A percentile compares a stretch with the other conserved stretches of the same genome.
Evolutionary conservation across 92 coral and sea anemone genomes (phyloP).

Genomic region (Scolanthus callimorphus): DNA sequence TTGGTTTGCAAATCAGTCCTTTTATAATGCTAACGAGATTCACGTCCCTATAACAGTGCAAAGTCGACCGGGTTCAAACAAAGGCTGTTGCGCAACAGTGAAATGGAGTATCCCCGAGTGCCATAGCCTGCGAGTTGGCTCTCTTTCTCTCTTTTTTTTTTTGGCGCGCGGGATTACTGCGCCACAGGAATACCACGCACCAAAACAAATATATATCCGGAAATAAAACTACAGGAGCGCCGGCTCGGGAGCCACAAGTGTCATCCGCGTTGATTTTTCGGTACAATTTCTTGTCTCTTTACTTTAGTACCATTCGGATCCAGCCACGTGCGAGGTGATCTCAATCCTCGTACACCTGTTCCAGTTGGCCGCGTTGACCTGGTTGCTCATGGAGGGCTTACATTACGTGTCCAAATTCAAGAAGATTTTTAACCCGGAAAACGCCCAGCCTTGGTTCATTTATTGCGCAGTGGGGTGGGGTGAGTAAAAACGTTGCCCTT

Average conservation of each 20-base stretch:
- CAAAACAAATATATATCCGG: background rate
- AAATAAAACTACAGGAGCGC: background rate
- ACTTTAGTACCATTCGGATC: conserved; percentile 47
- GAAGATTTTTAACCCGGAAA: conserved; percentile 58
- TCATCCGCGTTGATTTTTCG: no score
- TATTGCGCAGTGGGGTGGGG: conserved; percentile 86
- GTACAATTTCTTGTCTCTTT: background rate
- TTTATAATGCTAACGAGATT: no score
- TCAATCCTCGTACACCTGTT: conserved; percentile 75
- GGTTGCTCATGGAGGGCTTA: conserved; percentile 75
- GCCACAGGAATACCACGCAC: background rate
- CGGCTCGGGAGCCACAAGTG: background rate
- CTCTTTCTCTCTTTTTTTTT: no score
- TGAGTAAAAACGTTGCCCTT: no score
- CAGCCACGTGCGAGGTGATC: conserved; percentile 65
- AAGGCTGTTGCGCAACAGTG: no score
- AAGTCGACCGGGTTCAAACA: no score
- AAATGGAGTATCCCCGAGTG: no score
- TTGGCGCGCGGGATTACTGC: no score
- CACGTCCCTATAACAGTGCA: no score
- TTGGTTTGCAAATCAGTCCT: no score
- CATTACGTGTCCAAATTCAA: conserved; percentile 58
- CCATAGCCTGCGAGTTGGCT: no score
- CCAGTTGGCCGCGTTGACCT: conserved; percentile 75
- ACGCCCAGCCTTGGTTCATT: conserved; percentile 57